Base-by-base conservation (phyloP, 2,888 invertebrate genomes). In the Lasius platythorax region DNA sequence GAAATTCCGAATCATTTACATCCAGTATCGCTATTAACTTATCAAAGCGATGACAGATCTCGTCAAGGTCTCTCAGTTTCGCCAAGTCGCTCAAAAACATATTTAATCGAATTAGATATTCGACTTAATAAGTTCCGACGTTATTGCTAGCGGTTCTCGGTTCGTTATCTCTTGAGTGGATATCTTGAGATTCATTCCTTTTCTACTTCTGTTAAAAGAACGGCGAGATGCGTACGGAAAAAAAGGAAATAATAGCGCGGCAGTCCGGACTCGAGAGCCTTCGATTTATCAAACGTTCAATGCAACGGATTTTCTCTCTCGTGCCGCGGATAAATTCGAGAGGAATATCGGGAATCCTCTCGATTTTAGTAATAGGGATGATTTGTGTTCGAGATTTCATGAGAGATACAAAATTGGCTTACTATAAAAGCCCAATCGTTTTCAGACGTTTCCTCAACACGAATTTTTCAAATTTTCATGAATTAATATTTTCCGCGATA, bases 101-200 rank as follows among this genome's bases (percentile, higher is more conserved):
- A 56, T 58, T 78, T 81, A 73, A 72, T 73, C 79, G 23, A 81
- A 61, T 61, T 30, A 56, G 56, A 72, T 81, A 81, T 61, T 46
- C 43, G 40, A 46, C 58, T 68, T 61, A 79, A 78, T 68, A 83
- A 78, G 64, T 50, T 75, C 43, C 37, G 68, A 68, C 46, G 28
- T 82, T 79, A 83, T 78, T 79, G 82, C 81, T 61, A 67, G 23
- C 64, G 66, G 56, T 78, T 81, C 82, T 67, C 63, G 82, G 83
- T 81, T 89, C 87, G 83, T 89, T 89, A 89, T 89, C 68, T 83
- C 76, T 83, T 61, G 40, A 89, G 86, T 82, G 87, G 84, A 81
- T 72, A 79, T 50, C 56, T 76, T 46, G 63, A 82, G 78, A 85
- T 76, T 76, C n/a, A 15, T 53, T 79, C 28, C 61, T 15, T 81